phyloP scores from a whole-genome alignment of 2,797 vertebrate genomes.

The Threskiornis aethiopicus region DNA sequence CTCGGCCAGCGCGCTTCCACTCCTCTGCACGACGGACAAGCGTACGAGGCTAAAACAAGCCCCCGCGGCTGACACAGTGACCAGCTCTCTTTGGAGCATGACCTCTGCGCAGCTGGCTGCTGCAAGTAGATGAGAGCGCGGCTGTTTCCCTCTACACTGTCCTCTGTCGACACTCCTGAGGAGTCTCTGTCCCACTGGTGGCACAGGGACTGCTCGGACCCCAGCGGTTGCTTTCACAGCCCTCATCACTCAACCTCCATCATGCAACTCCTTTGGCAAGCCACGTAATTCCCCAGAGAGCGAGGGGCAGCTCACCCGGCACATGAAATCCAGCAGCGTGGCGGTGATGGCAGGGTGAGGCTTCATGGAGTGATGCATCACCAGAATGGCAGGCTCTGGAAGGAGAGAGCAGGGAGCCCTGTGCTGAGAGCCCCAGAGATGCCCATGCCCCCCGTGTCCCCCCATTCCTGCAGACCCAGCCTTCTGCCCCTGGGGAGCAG shows the following conservation, averaged over 20 bases:
- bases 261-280: background rate
- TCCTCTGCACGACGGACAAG: background rate
- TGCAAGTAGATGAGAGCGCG: rapidly evolving
- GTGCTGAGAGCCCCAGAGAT: background rate
- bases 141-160: background rate
- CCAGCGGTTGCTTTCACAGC: background rate
- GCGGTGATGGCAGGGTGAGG: conserved; percentile 97
- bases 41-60: background rate
- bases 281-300: too few species aligned
- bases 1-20: rapidly evolving
- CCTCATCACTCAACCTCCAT: rapidly evolving
- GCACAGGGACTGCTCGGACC: rapidly evolving
- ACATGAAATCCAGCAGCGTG: conserved; percentile 97
- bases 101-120: background rate
- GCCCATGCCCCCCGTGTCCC: rapidly evolving
- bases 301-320: conserved; percentile 80
- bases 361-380: conserved; percentile 99
- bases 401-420: background rate
- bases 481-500: rapidly evolving
- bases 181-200: background rate
- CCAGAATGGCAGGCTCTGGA: conserved; percentile 92
- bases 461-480: background rate
- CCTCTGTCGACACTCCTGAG: background rate
- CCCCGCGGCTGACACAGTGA: background rate
- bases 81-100: background rate